phyloP scores from a whole-genome alignment of 2,888 invertebrate species.

The Spatulosminthurus flaviceps region DNA sequence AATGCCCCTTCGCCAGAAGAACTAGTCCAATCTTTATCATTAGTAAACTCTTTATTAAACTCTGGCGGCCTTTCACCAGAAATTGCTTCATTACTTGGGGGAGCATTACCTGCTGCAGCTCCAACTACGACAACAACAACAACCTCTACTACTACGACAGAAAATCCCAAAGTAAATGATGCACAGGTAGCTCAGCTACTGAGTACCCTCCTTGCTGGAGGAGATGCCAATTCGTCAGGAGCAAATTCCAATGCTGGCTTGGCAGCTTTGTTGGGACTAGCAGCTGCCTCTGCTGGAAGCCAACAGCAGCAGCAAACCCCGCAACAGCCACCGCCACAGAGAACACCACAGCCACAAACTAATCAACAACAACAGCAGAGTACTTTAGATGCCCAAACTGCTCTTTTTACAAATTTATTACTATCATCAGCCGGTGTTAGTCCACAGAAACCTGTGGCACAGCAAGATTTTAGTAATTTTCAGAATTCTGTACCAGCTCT shows the following conservation, averaged over 20 bases:
- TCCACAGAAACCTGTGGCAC: neutral
- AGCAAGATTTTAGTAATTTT: conserved; percentile 48
- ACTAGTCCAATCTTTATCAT: conserved; percentile 53
- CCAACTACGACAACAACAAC: conserved; percentile 21
- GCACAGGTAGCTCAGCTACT: conserved; percentile 30
- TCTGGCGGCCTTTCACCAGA: conserved; percentile 46
- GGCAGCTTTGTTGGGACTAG: conserved; percentile 38
- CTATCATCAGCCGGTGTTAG: conserved; percentile 27
- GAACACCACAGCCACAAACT: neutral
- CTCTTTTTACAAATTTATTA: conserved; percentile 39
- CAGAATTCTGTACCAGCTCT: conserved; percentile 41
- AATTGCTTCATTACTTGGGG: conserved; percentile 36
- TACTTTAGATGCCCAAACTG: conserved; percentile 30
- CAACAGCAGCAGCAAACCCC: neutral
- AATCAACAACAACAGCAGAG: neutral
- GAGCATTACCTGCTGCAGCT: neutral
- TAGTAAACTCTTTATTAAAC: conserved; percentile 55
- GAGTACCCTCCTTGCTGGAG: conserved; percentile 29
- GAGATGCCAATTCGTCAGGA: neutral
- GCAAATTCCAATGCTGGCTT: conserved; percentile 10
- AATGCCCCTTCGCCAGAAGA: conserved; percentile 52
- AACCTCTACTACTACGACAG: conserved; percentile 24
- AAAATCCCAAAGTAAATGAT: conserved; percentile 22
- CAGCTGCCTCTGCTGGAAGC: conserved; percentile 11
- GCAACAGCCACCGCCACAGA: neutral